phyloP scores from a whole-genome alignment of 2,113 vertebrate species.

The Monarcha castaneiventris region DNA sequence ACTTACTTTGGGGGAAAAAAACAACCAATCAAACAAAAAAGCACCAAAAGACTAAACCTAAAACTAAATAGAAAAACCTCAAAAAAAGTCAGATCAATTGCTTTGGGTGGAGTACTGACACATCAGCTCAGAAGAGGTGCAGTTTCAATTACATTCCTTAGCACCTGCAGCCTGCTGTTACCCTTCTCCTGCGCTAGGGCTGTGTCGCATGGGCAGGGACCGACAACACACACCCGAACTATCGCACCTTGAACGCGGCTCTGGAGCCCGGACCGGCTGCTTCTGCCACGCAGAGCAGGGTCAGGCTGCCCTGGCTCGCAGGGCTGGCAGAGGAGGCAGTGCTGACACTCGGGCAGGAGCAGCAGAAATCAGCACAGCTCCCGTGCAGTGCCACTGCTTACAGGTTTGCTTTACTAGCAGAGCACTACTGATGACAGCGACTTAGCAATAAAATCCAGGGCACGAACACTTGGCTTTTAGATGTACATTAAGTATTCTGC shows the following conservation, averaged over 20 bases:
- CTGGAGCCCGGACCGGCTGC: neutral
- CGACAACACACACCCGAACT: neutral
- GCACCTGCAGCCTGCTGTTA: neutral
- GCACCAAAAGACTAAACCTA: neutral
- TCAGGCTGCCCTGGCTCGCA: neutral
- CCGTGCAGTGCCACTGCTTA: neutral
- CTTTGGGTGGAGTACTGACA: neutral
- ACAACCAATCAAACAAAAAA: neutral
- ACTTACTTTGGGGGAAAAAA: neutral
- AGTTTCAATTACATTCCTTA: neutral
- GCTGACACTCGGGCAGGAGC: no score
- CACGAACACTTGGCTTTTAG: neutral
- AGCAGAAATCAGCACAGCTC: neutral
- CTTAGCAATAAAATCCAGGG: neutral
- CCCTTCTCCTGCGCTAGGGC: rapidly evolving
- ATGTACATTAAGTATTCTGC: neutral
- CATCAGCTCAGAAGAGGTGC: neutral
- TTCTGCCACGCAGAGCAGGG: neutral
- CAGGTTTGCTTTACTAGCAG: neutral
- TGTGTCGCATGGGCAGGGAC: rapidly evolving
- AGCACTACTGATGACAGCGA: neutral
- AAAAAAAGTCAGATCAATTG: neutral
- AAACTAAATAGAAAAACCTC: neutral
- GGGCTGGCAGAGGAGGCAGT: rapidly evolving
- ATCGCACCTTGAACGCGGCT: rapidly evolving